phyloP scores from a whole-genome alignment of 1,140 invertebrate genomes.

The Sesamia nonagrioides region DNA sequence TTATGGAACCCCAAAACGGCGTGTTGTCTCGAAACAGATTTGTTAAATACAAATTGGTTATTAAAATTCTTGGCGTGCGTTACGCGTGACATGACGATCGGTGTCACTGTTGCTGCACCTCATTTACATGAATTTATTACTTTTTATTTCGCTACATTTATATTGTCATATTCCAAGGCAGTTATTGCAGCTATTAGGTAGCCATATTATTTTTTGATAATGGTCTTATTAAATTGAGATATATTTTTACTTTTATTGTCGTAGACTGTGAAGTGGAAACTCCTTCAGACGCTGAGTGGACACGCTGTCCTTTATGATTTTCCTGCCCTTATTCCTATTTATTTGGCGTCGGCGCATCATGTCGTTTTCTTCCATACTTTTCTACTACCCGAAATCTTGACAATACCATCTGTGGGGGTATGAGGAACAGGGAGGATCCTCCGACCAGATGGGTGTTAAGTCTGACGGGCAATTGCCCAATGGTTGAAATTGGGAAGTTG shows the following conservation, averaged over 20 bases:
- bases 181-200: constrained; percentile 23
- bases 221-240: constrained; percentile 16
- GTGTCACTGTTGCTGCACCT: constrained; percentile 40
- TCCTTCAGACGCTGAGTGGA: too few relatives aligned
- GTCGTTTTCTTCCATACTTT: too few relatives aligned
- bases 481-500: too few relatives aligned
- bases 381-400: too few relatives aligned
- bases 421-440: too few relatives aligned
- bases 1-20: constrained; percentile 47
- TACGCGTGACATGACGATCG: constrained; percentile 54
- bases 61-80: constrained; percentile 79
- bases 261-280: too few relatives aligned
- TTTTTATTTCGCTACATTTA: constrained; percentile 42
- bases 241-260: constrained; percentile 20
- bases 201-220: constrained; percentile 7
- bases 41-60: constrained; percentile 83
- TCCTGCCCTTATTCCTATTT: too few relatives aligned
- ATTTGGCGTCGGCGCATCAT: too few relatives aligned
- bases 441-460: too few relatives aligned
- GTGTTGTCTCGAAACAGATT: constrained; percentile 63
- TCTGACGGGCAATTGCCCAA: too few relatives aligned
- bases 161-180: constrained; percentile 9
- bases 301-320: too few relatives aligned
- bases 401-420: too few relatives aligned
- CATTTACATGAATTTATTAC: constrained; percentile 41